phyloP scores from a whole-genome alignment of 2,888 invertebrate genomes.

The Drosophila birchii region DNA sequence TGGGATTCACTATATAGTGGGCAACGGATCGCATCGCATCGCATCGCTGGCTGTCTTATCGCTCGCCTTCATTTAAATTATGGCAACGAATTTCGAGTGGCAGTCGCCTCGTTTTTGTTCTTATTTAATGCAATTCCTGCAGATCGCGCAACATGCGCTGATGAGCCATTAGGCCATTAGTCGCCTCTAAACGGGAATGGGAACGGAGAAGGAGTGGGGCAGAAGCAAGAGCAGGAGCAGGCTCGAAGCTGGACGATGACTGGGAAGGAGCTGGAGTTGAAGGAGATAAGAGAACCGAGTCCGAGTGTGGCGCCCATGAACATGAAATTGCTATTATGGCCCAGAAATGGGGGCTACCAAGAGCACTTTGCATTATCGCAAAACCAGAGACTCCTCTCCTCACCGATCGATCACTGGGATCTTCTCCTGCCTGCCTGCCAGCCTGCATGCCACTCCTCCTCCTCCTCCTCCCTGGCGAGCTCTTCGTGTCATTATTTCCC shows the following conservation, averaged over 20 bases:
- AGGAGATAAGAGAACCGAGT: conserved; percentile 11
- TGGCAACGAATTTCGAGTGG: conserved; percentile 56
- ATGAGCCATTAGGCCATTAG: conserved; percentile 81
- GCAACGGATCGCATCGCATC: conserved; percentile 2
- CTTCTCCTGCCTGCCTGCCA: background rate
- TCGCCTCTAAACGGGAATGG: conserved; percentile 62
- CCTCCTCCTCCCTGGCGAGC: background rate
- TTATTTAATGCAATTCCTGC: conserved; percentile 54
- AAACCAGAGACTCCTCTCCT: background rate
- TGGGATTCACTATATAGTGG: conserved; percentile 19
- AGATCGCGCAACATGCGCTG: conserved; percentile 53
- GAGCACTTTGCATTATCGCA: conserved; percentile 40
- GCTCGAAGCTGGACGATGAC: background rate
- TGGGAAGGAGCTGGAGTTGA: background rate
- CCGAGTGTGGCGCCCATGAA: conserved; percentile 58
- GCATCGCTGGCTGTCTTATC: conserved; percentile 52
- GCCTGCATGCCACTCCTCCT: background rate
- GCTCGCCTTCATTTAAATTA: conserved; percentile 62
- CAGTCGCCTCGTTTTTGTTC: conserved; percentile 22
- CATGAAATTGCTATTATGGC: conserved; percentile 79
- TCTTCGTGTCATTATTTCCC: conserved; percentile 66
- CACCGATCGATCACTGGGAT: conserved; percentile 24
- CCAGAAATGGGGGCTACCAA: conserved; percentile 30
- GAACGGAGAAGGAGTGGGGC: background rate
- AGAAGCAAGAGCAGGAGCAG: background rate